A percentile compares a stretch with the other conserved stretches of the same genome.
These are phyloP conservation scores for Apogon talboti DNA, from an alignment of 2,797 vertebrate species.

Conservation along the genomic window DNA sequence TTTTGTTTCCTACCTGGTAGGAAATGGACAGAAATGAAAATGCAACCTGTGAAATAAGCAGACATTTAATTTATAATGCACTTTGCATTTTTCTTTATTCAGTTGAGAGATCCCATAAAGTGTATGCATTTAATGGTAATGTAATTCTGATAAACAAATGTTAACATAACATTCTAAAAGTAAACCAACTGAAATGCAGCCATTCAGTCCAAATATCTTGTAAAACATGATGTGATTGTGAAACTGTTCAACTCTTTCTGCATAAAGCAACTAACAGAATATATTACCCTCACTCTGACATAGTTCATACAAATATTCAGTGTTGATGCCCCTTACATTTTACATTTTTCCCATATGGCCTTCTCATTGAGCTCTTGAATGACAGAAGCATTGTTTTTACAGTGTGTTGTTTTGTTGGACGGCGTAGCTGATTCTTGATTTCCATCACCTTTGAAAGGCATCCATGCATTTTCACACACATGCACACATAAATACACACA, in stretches of 20 bases:
- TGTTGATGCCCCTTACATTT: conserved; percentile 45
- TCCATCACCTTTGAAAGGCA: conserved; percentile 66
- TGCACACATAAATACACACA: background rate
- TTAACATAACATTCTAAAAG: conserved; percentile 12
- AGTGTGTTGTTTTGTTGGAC: conserved; percentile 56
- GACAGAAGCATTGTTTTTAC: conserved; percentile 70
- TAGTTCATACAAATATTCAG: conserved; percentile 38
- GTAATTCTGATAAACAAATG: conserved; percentile 13
- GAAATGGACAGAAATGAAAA: background rate
- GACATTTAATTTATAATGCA: conserved; percentile 4
- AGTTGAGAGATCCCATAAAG: background rate
- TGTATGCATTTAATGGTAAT: background rate
- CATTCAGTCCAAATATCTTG: conserved; percentile 13
- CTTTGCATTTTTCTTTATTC: background rate
- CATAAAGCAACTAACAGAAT: conserved; percentile 45
- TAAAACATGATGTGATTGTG: conserved; percentile 28
- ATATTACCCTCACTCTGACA: conserved; percentile 47
- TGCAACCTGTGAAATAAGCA: background rate
- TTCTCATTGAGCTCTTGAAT: conserved; percentile 67
- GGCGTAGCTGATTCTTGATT: conserved; percentile 57
- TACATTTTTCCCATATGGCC: conserved; percentile 52
- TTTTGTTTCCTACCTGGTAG: background rate
- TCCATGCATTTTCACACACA: conserved; percentile 27
- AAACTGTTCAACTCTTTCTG: conserved; percentile 50
- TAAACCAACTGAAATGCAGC: conserved; percentile 24